Evolutionary conservation across 2,113 vertebrate genomes (phyloP), one percentile per base, ranked within the genome.

Genomic region (Callipepla squamata): DNA sequence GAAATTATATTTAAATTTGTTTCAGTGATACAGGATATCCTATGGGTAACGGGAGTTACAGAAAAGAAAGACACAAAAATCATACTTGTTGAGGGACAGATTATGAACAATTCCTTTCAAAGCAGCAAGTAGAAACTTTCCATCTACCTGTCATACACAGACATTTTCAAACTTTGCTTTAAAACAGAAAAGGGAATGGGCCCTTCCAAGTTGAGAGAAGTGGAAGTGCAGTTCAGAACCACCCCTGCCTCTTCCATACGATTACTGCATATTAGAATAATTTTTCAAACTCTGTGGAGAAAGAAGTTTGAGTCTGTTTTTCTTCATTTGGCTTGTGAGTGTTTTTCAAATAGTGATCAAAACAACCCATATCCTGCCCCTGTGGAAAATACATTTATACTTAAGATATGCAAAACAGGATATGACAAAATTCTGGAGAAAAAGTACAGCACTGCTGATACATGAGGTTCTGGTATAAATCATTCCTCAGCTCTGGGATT

Each of bases 321-420:
- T 93, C 87, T 88, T 97, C 95, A 91, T 94, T 95, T 96, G 77
- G 51, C 77, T 95, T 88, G 32, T 53, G 44, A 92, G 47, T 30
- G 42, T 86, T 93, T 89, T 91, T 96, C 59, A 91, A 82, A 96
- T 77, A 81, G 44, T 72, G 90, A 97, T 94, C 80, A 97, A 95
- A 97, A 95, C 89, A 95, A 94, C 90, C 51, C 1, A 0, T 95
- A 92, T 95, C 93, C 70, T 91, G 90, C 74, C 72, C 79, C 89
- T 91, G 74, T 96, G 95, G 96, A 97, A 97, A 97, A 97, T 90
- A 85, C 94, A 96, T 97, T 96, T 97, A 94, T 94, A 87, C 69
- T 94, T 63, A 93, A 94, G 95, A 89, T 95, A 96, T 75, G 92
- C 94, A 96, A 96, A 97, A 95, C 96, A 97, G 92, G 94, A 96